Evolutionary conservation across 2,888 invertebrate genomes (phyloP).

Genomic region (Sialis fuliginosa): DNA sequence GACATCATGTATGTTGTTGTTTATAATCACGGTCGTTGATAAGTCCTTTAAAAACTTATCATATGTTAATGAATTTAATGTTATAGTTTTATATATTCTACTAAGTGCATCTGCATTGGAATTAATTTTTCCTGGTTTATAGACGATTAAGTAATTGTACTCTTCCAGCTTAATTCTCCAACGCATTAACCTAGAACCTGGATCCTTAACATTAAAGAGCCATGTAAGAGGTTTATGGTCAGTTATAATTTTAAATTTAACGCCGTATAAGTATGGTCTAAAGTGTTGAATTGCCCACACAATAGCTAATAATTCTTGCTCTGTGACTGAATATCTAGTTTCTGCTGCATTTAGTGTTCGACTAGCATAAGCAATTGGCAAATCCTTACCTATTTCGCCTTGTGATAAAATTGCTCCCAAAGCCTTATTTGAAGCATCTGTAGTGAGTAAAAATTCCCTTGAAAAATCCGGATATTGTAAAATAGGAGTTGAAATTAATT

Average conservation of each 20-base stretch:
- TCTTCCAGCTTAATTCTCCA: slow-evolving; percentile 7
- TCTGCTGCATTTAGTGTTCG: neutral
- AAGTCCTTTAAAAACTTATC: no score
- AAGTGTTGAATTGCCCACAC: slow-evolving; percentile 9
- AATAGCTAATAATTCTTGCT: slow-evolving; percentile 10
- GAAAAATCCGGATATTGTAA: slow-evolving; percentile 1
- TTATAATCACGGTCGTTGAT: no score
- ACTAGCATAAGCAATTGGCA: neutral
- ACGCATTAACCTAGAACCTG: slow-evolving; percentile 6
- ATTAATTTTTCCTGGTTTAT: neutral
- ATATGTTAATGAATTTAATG: no score
- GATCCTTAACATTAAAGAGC: slow-evolving; percentile 7
- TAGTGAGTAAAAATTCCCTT: neutral
- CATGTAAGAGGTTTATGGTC: slow-evolving; percentile 10
- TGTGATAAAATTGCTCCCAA: neutral
- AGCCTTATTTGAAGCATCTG: neutral
- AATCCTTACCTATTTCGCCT: slow-evolving; percentile 1
- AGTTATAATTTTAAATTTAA: slow-evolving; percentile 9
- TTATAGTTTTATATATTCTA: no score
- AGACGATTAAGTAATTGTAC: neutral
- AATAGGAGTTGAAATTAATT: slow-evolving; percentile 8
- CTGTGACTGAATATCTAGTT: slow-evolving; percentile 2
- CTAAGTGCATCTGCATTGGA: neutral
- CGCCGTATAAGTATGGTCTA: slow-evolving; percentile 11
- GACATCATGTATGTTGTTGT: no score